A percentile compares a stretch with the other conserved stretches of the same genome.
Evolutionary conservation across 1,140 invertebrate genomes (phyloP).

Genomic region (Calliphora vicina): DNA sequence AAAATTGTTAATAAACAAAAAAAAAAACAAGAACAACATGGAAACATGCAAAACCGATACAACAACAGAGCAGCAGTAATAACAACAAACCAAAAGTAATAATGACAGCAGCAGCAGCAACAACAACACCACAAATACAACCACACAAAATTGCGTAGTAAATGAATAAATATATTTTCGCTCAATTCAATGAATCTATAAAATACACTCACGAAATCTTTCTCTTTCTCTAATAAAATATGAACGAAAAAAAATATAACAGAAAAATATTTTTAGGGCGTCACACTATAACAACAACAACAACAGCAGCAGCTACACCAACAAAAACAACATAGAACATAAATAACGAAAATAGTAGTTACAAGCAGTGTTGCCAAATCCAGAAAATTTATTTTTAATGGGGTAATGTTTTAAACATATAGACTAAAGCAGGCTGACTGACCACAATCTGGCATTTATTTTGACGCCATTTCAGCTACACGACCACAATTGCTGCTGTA

Average conservation of each 20-base stretch:
- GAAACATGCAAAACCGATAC: neutral
- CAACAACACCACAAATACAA: neutral
- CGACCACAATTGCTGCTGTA: too few species aligned
- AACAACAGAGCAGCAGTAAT: neutral
- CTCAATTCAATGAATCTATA: constrained; percentile 6
- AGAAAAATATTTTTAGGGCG: neutral
- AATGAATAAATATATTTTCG: neutral
- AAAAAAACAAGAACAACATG: too few species aligned
- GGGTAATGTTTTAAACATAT: too few species aligned
- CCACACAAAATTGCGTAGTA: neutral
- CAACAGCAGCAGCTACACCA: neutral
- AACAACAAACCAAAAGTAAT: neutral
- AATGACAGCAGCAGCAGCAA: neutral
- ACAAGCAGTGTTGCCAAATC: neutral
- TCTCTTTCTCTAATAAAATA: constrained; percentile 1
- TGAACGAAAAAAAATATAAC: neutral
- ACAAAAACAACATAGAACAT: neutral
- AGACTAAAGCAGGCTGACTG: too few species aligned
- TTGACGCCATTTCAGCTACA: too few species aligned
- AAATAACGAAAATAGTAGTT: neutral
- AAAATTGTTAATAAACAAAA: neutral
- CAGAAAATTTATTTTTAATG: neutral
- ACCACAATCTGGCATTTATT: too few species aligned
- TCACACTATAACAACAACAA: constrained; percentile 3
- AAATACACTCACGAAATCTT: neutral